A percentile compares a stretch with the other conserved stretches of the same genome.
Conservation (phyloP, 2,797 vertebrate species). For the Amphiprion clarkii region DNA sequence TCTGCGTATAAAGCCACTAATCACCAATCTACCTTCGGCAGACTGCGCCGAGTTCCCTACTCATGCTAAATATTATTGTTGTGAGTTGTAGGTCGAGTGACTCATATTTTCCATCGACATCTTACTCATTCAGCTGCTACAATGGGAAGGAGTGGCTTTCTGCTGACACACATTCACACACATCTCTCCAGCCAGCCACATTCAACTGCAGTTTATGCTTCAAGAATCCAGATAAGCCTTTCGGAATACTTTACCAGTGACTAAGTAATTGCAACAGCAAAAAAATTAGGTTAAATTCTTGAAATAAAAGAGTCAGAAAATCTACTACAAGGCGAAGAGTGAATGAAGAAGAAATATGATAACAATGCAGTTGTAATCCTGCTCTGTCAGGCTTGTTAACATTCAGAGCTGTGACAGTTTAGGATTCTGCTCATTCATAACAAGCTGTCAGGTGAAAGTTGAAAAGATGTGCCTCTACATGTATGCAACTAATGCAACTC, state of each 20-base stretch:
- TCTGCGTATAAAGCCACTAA: slow-evolving; percentile 74
- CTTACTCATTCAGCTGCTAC: slow-evolving; percentile 72
- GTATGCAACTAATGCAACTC: not conserved
- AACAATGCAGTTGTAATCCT: not conserved
- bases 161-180: slow-evolving; percentile 67
- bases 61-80: slow-evolving; percentile 78
- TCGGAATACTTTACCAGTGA: not conserved
- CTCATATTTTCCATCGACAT: slow-evolving; percentile 76
- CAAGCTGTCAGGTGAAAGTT: not conserved
- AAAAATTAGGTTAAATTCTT: not conserved
- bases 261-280: not conserved
- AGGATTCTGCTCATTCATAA: not conserved
- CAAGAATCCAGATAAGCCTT: not conserved
- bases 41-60: slow-evolving; percentile 42
- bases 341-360: not conserved
- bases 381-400: not conserved
- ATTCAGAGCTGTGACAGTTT: not conserved
- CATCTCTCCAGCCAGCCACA: slow-evolving; percentile 32
- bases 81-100: slow-evolving; percentile 74
- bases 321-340: not conserved
- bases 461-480: not conserved
- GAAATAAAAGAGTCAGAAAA: not conserved
- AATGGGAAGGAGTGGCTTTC: slow-evolving; percentile 74
- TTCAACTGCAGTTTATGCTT: slow-evolving; percentile 24
- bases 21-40: slow-evolving; percentile 65